Base-by-base conservation (phyloP, 2,888 invertebrate genomes). In the Sinopyrophorus schimmeli region DNA sequence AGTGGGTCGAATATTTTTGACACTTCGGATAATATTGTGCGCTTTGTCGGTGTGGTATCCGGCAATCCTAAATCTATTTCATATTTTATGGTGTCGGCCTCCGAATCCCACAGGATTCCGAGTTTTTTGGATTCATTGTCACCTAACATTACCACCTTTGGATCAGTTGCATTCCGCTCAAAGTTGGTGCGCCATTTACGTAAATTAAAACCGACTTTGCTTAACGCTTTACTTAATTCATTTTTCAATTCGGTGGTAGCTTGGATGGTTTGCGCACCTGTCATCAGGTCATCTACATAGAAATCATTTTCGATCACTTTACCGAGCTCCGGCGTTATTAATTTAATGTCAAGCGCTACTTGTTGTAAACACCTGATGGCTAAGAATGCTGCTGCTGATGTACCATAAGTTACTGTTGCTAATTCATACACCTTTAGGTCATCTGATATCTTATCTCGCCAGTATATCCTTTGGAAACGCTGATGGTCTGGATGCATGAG, bases 381-480 rank as follows among this genome's bases (percentile, higher is more conserved):
- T n/a, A 61, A 32, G 44, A 41, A 62, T 6, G 63, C 47, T 4
- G 62, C 57, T 10, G 47, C 27, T 5, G 58, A 41, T 1, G 54
- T 54, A 3, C 63, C 61, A 35, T 60, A 64, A 0, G 62, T 60
- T 5, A 65, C 55, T 1, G 60, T 60, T 3, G 40, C 47, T 10
- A 64, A 24, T 10, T 47, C 31, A 27, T 57, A 63, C 0, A 35
- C 46, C 16, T 32, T 14, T 3, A 59, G 9, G 2, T 48, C 55
- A 3, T 57, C 53, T 0, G 30, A 10, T 4, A 52, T 18, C 24
- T 52, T 44, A 5, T 50, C 20, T 1, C 61, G 38, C 62, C 63
- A 65, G 1, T 64, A 20, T n/a, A 61, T 63, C 15, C 58, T 16
- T n/a, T 64, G 60, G n/a, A 53, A 60, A 21, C 59, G 41, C 2